Base-by-base conservation (phyloP, 1,140 invertebrate species). In the Neodiprion pinetum region DNA sequence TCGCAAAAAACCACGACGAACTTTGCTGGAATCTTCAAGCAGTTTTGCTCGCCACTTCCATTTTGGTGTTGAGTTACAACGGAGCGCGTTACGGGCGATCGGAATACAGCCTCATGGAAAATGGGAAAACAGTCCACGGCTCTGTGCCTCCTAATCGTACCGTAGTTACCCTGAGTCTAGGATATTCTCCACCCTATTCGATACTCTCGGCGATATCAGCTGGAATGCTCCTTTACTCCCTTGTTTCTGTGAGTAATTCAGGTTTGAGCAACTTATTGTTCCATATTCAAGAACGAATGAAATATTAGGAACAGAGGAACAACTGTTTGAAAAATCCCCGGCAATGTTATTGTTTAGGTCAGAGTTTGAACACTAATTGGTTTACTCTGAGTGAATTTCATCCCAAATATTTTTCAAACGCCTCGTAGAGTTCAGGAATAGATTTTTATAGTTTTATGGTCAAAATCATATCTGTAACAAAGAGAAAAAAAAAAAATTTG, bases 161-260 rank as follows among this genome's bases (percentile, higher is more conserved):
- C 14, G 75, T 84, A 4, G 70, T 82, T 14, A 81, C 74, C 2
- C 73, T 85, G 47, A 83, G 71, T 50, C 72, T 82, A 10, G 83
- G 83, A 21, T 84, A 85, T 53, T 80, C 83, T 9, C 1, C 74
- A 10, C 72, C 70, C 11, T 79, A 80, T 68, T 79, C 83, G 0
- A 49, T 80, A 11, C 8, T 81, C 14, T 83, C 73, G 0, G 70
- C 75, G 2, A 1, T 82, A 48, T 67, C 79, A 0, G 74, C 75
- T 61, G 71, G 69, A 12, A 83, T 84, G 83, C 78, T 85, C 1
- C 71, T 81, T 10, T 85, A 81, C 76, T 85, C 83, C 14, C 48
- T 85, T 9, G 12, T 82, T 9, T 78, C 76, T 74, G 83, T 84
- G 61, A 83, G 78, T 75, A 67, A 48, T 40, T 2, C 2, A 40